Evolutionary conservation across 2,113 vertebrate species (phyloP).

Genomic region (Vicugna pacos): DNA sequence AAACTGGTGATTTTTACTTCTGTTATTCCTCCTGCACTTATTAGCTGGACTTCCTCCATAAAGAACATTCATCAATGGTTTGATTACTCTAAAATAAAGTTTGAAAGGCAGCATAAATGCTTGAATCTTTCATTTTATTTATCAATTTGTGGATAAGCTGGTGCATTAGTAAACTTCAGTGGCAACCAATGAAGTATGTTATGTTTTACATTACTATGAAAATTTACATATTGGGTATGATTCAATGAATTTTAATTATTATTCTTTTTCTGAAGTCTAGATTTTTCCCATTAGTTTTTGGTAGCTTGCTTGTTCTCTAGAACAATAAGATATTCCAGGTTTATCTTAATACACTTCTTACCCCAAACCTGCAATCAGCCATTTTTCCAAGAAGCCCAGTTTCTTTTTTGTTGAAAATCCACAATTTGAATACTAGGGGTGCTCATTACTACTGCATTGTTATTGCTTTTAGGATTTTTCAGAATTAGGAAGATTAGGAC

Average conservation of each 20-base stretch:
- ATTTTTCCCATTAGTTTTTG: background rate
- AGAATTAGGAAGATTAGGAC: background rate
- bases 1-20: slow-evolving; percentile 3
- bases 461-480: background rate
- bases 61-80: slow-evolving; percentile 6
- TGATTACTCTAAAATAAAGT: background rate
- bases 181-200: background rate
- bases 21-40: background rate
- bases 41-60: background rate
- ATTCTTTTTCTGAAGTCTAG: background rate
- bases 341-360: background rate
- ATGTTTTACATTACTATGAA: background rate
- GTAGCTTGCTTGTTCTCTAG: background rate
- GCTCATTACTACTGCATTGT: background rate
- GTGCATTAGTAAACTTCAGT: background rate
- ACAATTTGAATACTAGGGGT: background rate
- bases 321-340: background rate
- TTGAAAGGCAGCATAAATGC: background rate
- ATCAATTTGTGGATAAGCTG: background rate
- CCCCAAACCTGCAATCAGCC: background rate
- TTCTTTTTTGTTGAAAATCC: background rate
- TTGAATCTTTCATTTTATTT: slow-evolving; percentile 24
- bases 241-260: background rate
- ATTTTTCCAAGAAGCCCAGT: background rate
- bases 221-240: background rate